Evolutionary conservation across 1,140 invertebrate genomes (phyloP).

Genomic region (Teleopsis dalmanni): DNA sequence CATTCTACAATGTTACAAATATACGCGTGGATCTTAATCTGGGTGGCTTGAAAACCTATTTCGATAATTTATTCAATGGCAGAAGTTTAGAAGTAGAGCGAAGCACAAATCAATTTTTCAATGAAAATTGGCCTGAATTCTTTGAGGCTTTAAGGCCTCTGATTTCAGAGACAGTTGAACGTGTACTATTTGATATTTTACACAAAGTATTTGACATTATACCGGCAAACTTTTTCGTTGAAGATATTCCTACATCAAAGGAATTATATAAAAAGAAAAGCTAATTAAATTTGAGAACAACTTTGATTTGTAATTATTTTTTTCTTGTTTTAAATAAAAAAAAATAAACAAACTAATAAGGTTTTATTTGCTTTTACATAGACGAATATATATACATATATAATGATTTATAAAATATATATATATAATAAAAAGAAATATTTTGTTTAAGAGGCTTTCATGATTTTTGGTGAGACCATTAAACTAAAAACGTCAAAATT

Average conservation of each 20-base stretch:
- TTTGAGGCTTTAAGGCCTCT: conserved; percentile 54
- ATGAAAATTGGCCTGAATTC: conserved; percentile 55
- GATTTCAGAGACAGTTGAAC: conserved; percentile 53
- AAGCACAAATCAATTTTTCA: conserved; percentile 55
- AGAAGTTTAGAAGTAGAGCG: conserved; percentile 45
- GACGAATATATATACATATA: not conserved
- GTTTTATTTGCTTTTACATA: too few species aligned
- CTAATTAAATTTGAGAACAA: not conserved
- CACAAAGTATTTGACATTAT: conserved; percentile 52
- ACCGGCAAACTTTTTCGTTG: conserved; percentile 41
- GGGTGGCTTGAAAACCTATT: conserved; percentile 1
- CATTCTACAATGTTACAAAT: conserved; percentile 52
- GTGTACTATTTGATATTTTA: conserved; percentile 52
- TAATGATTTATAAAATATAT: not conserved
- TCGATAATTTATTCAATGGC: conserved; percentile 13
- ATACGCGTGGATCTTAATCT: conserved; percentile 51
- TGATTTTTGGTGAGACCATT: too few species aligned
- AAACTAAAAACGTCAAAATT: too few species aligned
- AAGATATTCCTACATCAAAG: conserved; percentile 17
- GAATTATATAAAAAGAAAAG: conserved; percentile 12
- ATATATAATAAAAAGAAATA: not conserved
- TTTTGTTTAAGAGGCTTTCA: too few species aligned
- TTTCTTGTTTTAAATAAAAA: too few species aligned
- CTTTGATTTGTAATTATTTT: too few species aligned
- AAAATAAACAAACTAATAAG: too few species aligned